Evolutionary conservation across 2,113 vertebrate genomes (phyloP), one percentile per base, ranked within the genome.

Genomic region (Protomyctophum bolini): DNA sequence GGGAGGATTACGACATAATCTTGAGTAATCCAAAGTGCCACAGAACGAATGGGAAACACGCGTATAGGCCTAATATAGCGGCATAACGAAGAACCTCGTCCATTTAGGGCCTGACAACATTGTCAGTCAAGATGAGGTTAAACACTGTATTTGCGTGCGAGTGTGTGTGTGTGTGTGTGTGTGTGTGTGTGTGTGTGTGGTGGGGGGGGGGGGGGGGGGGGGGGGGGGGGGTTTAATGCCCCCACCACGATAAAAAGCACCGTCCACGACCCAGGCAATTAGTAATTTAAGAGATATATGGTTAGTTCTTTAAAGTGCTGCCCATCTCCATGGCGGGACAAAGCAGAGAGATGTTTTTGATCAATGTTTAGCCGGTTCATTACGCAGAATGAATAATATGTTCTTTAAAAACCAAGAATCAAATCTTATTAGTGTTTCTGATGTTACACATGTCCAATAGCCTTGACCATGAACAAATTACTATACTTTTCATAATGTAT

Each of bases 1-100:
- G 95, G 33, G 96, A 93, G 96, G 97, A 98, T 99, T 99, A 98
- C 97, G 96, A 96, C 95, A 97, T 98, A 98, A 99, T 96, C 97
- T 98, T 94, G 95, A 97, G 95, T 99, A 98, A 98, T 97, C 96
- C 96, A 95, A 95, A 97, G 92, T 96, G 95, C 95, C 95, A 96
- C 94, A 95, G 97, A 96, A 94, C 94, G 92, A 33, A 94, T 93
- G 94, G 33, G 33, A 93, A 93, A 33, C 89, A 93, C 94, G 94
- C 95, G 94, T 96, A 98, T n/a, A n/a, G n/a, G n/a, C n/a, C n/a
- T n/a, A n/a, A n/a, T n/a, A 97, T 96, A 96, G 95, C 94, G 88
- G 91, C 93, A 92, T 94, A 14, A 33, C 33, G 33, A 33, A 84
- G 95, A 96, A 94, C 92, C 92, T 33, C 93, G 85, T 93, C 92